Percentiles rank a stretch among this genome's conserved stretches.
These are phyloP conservation scores for Ptyas mucosa DNA, from an alignment of 2,113 vertebrate genomes.

Conservation along the genomic window DNA sequence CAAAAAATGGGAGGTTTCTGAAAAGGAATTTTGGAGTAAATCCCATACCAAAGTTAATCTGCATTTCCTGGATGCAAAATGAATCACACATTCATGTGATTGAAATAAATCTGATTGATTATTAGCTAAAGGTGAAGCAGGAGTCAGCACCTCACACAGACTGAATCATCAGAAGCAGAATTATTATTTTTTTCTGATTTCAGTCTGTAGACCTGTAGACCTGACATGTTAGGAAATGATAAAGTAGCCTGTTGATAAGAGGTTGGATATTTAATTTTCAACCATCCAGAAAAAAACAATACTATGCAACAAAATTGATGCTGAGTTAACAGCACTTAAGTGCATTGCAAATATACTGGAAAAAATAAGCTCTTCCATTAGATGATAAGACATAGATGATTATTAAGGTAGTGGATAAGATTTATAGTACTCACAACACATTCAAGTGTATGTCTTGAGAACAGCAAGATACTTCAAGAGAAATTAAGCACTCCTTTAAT, in stretches of 20 bases:
- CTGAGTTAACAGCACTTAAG: not conserved
- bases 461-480: not conserved
- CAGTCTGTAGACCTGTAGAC: not conserved
- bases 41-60: slow-evolving; percentile 32
- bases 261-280: not conserved
- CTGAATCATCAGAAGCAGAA: not conserved
- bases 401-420: slow-evolving; percentile 30
- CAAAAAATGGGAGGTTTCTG: not conserved
- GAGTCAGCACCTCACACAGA: not conserved
- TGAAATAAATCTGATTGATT: slow-evolving; percentile 35
- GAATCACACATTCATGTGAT: slow-evolving; percentile 45
- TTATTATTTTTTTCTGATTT: not conserved
- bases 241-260: not conserved
- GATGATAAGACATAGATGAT: slow-evolving; percentile 23
- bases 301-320: not conserved
- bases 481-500: not conserved
- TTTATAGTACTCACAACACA: slow-evolving; percentile 42
- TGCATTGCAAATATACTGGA: not conserved
- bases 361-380: not conserved
- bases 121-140: slow-evolving; percentile 29
- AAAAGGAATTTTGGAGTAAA: not conserved
- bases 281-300: not conserved
- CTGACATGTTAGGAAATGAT: not conserved
- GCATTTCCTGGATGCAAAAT: slow-evolving; percentile 59
- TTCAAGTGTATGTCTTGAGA: slow-evolving; percentile 14